Conservation (phyloP, 2,888 invertebrate species). For the Eupithecia subfuscata region DNA sequence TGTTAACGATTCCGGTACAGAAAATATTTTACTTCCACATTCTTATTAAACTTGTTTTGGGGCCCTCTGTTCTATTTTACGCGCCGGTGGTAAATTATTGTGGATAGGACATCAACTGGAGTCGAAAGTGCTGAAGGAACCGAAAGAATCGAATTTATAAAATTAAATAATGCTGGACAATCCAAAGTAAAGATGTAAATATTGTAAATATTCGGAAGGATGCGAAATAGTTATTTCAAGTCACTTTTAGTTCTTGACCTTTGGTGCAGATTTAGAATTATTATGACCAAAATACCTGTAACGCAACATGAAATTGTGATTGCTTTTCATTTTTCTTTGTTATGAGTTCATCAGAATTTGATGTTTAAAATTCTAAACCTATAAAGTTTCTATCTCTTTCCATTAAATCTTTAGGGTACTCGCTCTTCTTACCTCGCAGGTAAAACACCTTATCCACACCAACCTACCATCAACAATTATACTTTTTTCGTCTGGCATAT, state of each 20-base stretch:
- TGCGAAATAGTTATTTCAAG: no score
- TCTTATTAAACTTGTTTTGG: conserved; percentile 79
- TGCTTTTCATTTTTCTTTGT: no score
- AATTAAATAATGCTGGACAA: neutral
- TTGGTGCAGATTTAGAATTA: no score
- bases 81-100: conserved; percentile 53
- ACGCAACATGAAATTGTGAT: no score
- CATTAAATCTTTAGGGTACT: neutral
- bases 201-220: no score
- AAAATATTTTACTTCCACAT: conserved; percentile 83
- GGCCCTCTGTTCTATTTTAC: conserved; percentile 71
- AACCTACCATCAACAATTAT: conserved; percentile 51
- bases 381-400: neutral
- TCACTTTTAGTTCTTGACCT: no score
- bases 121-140: neutral
- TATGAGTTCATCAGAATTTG: neutral
- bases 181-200: no score
- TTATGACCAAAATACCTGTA: no score
- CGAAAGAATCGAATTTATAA: neutral
- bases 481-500: conserved; percentile 76
- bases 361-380: neutral
- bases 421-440: neutral
- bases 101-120: conserved; percentile 55
- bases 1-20: conserved; percentile 82
- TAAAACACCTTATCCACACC: conserved; percentile 48